Percentiles rank a stretch among this genome's conserved stretches.
Evolutionary conservation across 2,888 invertebrate species (phyloP).

Genomic region (Apotomis betuletana): DNA sequence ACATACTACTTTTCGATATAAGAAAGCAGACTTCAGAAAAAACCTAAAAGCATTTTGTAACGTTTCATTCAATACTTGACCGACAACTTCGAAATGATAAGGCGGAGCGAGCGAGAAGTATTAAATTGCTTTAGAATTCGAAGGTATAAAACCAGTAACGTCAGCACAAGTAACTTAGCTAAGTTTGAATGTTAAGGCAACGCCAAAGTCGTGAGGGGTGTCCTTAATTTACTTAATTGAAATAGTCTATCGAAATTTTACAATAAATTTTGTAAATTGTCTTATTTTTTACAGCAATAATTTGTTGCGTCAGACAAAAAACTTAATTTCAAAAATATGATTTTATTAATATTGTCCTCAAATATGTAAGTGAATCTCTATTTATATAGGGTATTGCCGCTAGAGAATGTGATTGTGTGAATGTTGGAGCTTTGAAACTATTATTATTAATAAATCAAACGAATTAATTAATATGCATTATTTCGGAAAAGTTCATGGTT

Average conservation of each 20-base stretch:
- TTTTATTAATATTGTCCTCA: too few relatives aligned
- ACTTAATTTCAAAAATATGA: too few relatives aligned
- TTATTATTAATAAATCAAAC: neutral
- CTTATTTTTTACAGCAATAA: too few relatives aligned
- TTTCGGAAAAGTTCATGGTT: neutral
- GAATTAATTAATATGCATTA: neutral
- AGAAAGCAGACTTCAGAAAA: conserved; percentile 33
- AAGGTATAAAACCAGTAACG: conserved; percentile 52
- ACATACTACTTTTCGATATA: neutral
- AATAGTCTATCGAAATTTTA: too few relatives aligned
- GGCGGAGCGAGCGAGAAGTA: conserved; percentile 48
- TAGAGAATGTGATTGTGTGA: too few relatives aligned
- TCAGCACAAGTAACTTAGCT: conserved; percentile 47
- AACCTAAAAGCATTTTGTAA: conserved; percentile 47
- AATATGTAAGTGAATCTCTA: too few relatives aligned
- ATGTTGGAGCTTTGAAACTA: too few relatives aligned
- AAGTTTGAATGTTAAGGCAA: neutral
- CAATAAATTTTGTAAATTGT: too few relatives aligned
- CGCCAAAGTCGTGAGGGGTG: too few relatives aligned
- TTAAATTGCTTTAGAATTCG: conserved; percentile 52
- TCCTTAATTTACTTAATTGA: neutral
- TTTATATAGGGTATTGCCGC: too few relatives aligned
- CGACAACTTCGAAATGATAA: conserved; percentile 54
- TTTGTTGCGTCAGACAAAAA: too few relatives aligned
- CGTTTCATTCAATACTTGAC: conserved; percentile 47